These are phyloP conservation scores for Eumaeus atala DNA, from an alignment of 1,140 invertebrate genomes.

Conservation along the genomic window DNA sequence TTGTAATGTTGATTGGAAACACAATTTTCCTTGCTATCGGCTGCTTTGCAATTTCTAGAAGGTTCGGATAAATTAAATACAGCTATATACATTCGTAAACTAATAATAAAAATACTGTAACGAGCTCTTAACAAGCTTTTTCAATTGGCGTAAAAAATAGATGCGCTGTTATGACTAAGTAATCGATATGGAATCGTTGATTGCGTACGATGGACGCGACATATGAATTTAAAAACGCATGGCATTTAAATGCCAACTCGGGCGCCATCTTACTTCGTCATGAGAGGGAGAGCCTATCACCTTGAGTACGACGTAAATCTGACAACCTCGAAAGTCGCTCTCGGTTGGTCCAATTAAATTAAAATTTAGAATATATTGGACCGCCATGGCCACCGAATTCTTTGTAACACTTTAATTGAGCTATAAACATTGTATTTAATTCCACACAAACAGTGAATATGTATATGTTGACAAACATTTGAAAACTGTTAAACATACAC, in stretches of 20 bases:
- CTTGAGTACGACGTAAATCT: conserved; percentile 71
- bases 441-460: no score
- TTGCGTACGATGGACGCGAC: conserved; percentile 46
- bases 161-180: conserved; percentile 58
- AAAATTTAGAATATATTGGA: conserved; percentile 36
- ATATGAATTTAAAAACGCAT: conserved; percentile 67
- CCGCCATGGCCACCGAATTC: conserved; percentile 3
- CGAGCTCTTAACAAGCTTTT: conserved; percentile 54
- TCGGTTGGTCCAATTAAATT: conserved; percentile 55
- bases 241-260: conserved; percentile 71
- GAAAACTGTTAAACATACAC: no score
- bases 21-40: no score
- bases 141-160: conserved; percentile 35
- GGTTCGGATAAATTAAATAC: no score
- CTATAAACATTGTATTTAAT: no score
- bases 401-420: no score
- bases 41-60: no score
- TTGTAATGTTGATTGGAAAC: no score
- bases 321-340: conserved; percentile 68
- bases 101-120: conserved; percentile 41
- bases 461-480: no score
- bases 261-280: conserved; percentile 62
- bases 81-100: conserved; percentile 49
- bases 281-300: conserved; percentile 62
- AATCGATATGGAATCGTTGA: conserved; percentile 66